Percentiles rank a stretch among this genome's conserved stretches.
These are phyloP conservation scores for Thamnaconus septentrionalis DNA, from an alignment of 2,113 vertebrate species.

Conservation along the genomic window DNA sequence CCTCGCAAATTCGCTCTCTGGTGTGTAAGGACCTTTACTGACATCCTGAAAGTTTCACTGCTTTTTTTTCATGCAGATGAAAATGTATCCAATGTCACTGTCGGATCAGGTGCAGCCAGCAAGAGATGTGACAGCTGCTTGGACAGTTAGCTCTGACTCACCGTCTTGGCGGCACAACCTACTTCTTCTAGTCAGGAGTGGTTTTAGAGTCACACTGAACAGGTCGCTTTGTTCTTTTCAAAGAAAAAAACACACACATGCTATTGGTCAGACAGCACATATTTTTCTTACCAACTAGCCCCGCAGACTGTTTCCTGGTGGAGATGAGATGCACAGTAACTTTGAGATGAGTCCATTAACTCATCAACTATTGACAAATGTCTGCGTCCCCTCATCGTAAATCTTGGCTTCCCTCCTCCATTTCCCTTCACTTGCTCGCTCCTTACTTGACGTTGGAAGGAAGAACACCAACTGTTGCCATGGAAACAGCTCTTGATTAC, in stretches of 20 bases:
- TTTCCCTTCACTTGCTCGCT: constrained; percentile 5
- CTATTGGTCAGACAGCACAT: too few species aligned
- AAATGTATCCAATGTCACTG: neutral
- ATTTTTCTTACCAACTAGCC: too few species aligned
- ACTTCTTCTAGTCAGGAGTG: neutral
- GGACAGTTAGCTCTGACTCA: too few species aligned
- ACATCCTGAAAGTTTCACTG: too few species aligned
- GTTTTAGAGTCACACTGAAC: neutral
- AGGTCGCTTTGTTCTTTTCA: too few species aligned
- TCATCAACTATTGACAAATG: too few species aligned
- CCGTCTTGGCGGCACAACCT: too few species aligned
- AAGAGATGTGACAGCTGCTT: too few species aligned
- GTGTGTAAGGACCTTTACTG: too few species aligned
- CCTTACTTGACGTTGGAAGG: constrained; percentile 27
- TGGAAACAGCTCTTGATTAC: constrained; percentile 71
- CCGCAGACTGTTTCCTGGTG: neutral
- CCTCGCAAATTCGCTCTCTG: too few species aligned
- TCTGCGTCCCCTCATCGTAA: constrained; percentile 31
- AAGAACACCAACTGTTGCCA: constrained; percentile 66
- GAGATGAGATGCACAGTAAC: neutral
- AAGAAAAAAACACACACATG: too few species aligned
- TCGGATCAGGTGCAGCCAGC: neutral
- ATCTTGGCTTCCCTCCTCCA: constrained; percentile 9
- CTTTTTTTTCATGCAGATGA: too few species aligned
- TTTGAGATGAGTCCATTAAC: neutral